Percentiles rank a stretch among this genome's conserved stretches.
These are phyloP conservation scores for Eilema griseolum DNA, from an alignment of 2,888 invertebrate genomes.

Conservation along the genomic window DNA sequence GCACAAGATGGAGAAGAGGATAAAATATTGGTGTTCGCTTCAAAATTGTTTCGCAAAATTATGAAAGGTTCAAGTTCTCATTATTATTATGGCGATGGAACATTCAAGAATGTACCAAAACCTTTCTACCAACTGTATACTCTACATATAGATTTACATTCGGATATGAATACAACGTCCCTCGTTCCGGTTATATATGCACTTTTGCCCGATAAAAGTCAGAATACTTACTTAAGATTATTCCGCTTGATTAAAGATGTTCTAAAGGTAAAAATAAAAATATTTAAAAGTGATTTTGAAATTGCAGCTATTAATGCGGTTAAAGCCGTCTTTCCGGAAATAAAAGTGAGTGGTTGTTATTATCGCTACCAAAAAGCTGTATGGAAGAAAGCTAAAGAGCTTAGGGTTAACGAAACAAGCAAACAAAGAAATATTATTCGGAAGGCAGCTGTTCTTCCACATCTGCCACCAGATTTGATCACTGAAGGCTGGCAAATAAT, in stretches of 20 bases:
- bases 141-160: background rate
- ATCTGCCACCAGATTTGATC: too few species aligned
- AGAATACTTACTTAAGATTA: background rate
- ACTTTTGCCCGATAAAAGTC: background rate
- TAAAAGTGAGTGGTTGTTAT: background rate
- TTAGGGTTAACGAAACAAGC: background rate
- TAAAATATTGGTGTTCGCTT: background rate
- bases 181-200: background rate
- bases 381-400: background rate
- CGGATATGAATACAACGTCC: background rate
- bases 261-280: background rate
- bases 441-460: too few species aligned
- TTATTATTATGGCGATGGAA: background rate
- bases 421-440: background rate
- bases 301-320: background rate
- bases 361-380: background rate
- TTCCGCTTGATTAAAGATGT: background rate
- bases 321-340: background rate
- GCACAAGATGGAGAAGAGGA: background rate
- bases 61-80: background rate
- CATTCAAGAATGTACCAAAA: background rate
- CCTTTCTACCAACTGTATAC: background rate
- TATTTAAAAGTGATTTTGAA: background rate
- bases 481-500: too few species aligned
- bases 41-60: background rate